These are phyloP conservation scores for Apteryx owenii DNA, from an alignment of 2,113 vertebrate species.

Conservation along the genomic window DNA sequence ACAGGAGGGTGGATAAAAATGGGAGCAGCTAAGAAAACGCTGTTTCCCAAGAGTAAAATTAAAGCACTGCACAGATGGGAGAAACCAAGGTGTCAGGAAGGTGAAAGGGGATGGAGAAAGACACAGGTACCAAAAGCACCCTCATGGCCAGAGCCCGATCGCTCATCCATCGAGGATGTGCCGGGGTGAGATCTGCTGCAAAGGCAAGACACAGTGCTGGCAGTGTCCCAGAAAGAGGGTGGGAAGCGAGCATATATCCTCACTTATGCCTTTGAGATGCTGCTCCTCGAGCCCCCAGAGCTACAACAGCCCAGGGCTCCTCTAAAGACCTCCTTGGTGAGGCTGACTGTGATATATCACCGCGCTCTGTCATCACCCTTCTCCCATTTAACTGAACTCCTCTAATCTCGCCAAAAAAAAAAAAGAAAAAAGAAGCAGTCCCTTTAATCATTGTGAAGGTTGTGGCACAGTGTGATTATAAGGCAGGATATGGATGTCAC, in stretches of 20 bases:
- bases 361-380: neutral
- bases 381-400: conserved; percentile 5
- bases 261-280: neutral
- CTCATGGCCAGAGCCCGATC: neutral
- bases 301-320: neutral
- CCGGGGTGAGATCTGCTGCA: neutral
- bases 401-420: neutral
- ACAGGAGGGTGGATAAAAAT: neutral
- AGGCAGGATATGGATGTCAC: conserved; percentile 52
- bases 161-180: neutral
- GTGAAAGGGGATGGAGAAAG: neutral
- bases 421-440: neutral
- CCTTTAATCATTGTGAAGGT: conserved; percentile 46
- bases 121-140: rapidly evolving
- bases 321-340: neutral
- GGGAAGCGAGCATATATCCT: neutral
- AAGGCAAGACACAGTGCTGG: neutral
- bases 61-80: neutral
- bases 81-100: neutral
- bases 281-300: neutral
- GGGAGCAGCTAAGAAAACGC: neutral
- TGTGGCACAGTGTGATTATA: conserved; percentile 54
- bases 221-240: neutral
- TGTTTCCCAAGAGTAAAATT: neutral
- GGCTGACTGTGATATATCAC: neutral